Base-by-base conservation (phyloP, 2,888 invertebrate genomes). In the Drosophila rellima region DNA sequence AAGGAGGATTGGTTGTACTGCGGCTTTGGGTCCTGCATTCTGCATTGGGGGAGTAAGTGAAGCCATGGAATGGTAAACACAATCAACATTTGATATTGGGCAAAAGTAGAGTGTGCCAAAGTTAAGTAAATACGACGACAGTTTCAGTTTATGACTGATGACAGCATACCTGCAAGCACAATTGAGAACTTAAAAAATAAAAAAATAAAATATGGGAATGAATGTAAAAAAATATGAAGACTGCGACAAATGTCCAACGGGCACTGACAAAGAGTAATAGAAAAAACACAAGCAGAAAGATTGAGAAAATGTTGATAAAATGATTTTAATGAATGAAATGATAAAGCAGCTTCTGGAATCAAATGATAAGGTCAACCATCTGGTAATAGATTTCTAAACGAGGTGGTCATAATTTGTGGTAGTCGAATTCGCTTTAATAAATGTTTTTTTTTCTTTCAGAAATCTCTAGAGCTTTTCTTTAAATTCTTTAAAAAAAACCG, bases 51-150 rank as follows among this genome's bases (percentile, higher is more conserved):
- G 52, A 60, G 73, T 78, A 80, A 82, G 72, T 78, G 82, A 82
- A 82, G 82, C 82, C 82, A 82, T 82, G 78, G 82, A 82, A 80
- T 82, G 78, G 77, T 74, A 77, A 82, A 78, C 70, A 82, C 63
- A 74, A 81, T 77, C 80, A 80, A 76, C 80, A 80, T 71, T 78
- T 78, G 71, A 78, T 78, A 80, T 78, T 66, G 67, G 47, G 52
- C 50, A 67, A 64, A 64, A 75, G 57, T 61, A 69, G 76, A 66
- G 68, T 74, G 68, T 70, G 71, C 62, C 72, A 67, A 67, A 76
- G 70, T 72, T 74, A 77, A 72, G 73, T 66, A 82, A 81, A 79
- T 79, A 81, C 50, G 45, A 60, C 61, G 60, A 68, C 65, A 69
- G 57, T 70, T 73, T 66, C 59, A 56, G 63, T 56, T 70, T 80